Percentiles rank a stretch among this genome's conserved stretches.
Evolutionary conservation across 2,797 vertebrate genomes (phyloP).

Genomic region (Diplodus puntazzo): DNA sequence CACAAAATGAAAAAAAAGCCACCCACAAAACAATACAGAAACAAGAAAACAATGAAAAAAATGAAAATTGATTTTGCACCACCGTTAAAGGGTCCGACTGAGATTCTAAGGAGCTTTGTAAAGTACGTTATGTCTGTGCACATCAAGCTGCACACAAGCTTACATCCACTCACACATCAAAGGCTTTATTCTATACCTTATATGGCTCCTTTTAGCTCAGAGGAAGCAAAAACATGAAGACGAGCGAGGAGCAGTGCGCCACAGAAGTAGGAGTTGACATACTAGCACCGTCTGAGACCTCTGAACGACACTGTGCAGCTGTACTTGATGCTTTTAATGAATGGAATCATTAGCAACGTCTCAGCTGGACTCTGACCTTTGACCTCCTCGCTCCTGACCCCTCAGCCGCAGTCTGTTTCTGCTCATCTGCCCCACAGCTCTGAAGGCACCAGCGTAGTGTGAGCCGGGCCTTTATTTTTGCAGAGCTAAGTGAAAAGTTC

Average conservation of each 20-base stretch:
- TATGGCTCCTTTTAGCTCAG: conserved; percentile 56
- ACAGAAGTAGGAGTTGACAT: conserved; percentile 41
- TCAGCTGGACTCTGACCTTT: conserved; percentile 52
- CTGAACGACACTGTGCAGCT: conserved; percentile 54
- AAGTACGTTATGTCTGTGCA: conserved; percentile 24
- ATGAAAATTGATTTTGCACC: conserved; percentile 22
- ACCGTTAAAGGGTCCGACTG: conserved; percentile 9
- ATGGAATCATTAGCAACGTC: conserved; percentile 62
- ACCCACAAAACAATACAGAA: conserved; percentile 21
- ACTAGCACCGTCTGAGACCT: conserved; percentile 40
- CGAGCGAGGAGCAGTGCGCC: conserved; percentile 27
- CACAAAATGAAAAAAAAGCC: conserved; percentile 28
- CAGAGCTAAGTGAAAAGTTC: conserved; percentile 66
- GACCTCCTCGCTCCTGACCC: conserved; percentile 56
- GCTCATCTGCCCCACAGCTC: conserved; percentile 41
- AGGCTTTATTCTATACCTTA: conserved; percentile 51
- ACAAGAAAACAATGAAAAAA: conserved; percentile 35
- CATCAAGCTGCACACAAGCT: conserved; percentile 8
- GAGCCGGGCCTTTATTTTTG: conserved; percentile 53
- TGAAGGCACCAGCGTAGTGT: conserved; percentile 38
- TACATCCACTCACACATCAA: conserved; percentile 34
- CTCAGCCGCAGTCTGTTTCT: conserved; percentile 50
- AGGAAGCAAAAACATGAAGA: conserved; percentile 37
- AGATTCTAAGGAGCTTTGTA: conserved; percentile 13
- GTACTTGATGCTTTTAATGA: conserved; percentile 53